Conservation (phyloP, 2,113 vertebrate genomes). For the Diadophis punctatus region DNA sequence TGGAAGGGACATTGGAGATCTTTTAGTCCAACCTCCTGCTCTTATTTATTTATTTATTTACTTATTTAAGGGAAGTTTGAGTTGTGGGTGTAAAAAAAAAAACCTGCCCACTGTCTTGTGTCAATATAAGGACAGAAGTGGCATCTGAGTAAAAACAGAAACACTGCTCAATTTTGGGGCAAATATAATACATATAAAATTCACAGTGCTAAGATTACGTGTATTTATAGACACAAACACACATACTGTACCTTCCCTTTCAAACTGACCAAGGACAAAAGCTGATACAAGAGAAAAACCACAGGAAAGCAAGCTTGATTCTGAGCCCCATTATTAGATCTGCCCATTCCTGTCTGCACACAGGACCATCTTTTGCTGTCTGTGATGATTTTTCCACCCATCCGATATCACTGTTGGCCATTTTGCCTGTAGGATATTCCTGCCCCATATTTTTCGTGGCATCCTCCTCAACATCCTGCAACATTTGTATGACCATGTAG, state of each 20-base stretch:
- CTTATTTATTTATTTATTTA: too few species aligned
- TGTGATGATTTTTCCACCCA: neutral
- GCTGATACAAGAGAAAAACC: neutral
- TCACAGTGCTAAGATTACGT: neutral
- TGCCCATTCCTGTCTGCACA: neutral
- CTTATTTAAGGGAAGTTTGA: neutral
- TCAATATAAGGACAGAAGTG: neutral
- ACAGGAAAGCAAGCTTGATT: neutral
- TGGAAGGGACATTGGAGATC: too few species aligned
- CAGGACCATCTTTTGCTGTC: neutral
- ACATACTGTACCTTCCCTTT: neutral
- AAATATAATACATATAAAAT: neutral
- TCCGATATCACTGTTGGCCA: neutral
- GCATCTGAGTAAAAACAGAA: neutral
- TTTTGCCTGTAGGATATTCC: neutral
- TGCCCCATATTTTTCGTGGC: neutral
- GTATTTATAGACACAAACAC: neutral
- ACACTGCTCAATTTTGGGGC: neutral
- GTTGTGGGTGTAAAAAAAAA: neutral
- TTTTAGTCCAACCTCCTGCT: too few species aligned
- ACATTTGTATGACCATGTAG: neutral
- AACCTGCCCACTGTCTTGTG: neutral
- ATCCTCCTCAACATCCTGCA: neutral
- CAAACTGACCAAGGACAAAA: neutral
- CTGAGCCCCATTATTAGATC: neutral